Percentiles rank a stretch among this genome's conserved stretches.
phyloP scores from a whole-genome alignment of 2,888 invertebrate species.

The Pseudococcus jackbeardsleyi region DNA sequence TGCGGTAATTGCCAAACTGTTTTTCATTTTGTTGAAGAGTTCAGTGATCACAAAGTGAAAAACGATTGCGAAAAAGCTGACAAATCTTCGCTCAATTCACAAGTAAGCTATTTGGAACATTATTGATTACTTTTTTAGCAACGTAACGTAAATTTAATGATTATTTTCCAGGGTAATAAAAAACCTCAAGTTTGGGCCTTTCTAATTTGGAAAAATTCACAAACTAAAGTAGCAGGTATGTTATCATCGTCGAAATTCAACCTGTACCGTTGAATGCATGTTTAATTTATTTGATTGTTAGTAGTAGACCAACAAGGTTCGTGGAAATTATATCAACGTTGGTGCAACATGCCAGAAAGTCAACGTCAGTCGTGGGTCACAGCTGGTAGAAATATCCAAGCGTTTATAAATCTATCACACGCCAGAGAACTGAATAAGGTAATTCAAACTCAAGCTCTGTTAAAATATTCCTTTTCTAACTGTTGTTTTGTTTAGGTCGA shows the following conservation, averaged over 20 bases:
- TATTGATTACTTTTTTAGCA: neutral
- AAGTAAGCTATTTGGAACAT: constrained; percentile 13
- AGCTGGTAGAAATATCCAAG: constrained; percentile 73
- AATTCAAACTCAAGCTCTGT: neutral
- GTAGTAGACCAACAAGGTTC: constrained; percentile 70
- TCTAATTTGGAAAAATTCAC: constrained; percentile 79
- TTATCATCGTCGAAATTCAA: neutral
- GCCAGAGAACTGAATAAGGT: constrained; percentile 65
- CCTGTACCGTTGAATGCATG: neutral
- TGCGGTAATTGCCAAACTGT: constrained; percentile 87
- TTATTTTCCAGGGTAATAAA: constrained; percentile 75
- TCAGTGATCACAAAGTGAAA: constrained; percentile 78
- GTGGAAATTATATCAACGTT: constrained; percentile 86
- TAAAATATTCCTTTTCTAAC: neutral
- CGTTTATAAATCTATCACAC: constrained; percentile 64
- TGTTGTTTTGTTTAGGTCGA: neutral
- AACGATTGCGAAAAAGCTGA: constrained; percentile 75
- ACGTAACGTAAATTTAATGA: neutral
- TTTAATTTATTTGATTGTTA: constrained; percentile 1
- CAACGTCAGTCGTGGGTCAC: constrained; percentile 84
- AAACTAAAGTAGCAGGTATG: constrained; percentile 67
- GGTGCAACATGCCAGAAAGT: constrained; percentile 84
- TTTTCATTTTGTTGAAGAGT: constrained; percentile 84
- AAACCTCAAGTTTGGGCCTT: constrained; percentile 89
- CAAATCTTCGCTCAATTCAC: constrained; percentile 59